Evolutionary conservation across 2,113 vertebrate genomes (phyloP).

Genomic region (Sapayoa aenigma): DNA sequence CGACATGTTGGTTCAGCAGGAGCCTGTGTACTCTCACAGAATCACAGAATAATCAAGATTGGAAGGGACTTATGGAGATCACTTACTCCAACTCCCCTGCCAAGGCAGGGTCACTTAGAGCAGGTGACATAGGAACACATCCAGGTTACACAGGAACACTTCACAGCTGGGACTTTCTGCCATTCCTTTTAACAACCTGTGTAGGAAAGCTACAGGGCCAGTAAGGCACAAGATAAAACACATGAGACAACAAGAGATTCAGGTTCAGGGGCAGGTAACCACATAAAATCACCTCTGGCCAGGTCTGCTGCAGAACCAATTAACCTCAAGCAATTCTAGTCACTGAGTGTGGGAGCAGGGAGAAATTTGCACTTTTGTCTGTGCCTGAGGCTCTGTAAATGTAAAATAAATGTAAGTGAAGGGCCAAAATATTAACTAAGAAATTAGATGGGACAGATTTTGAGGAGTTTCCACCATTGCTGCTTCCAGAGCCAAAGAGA

Average conservation of each 20-base stretch:
- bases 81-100: neutral
- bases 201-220: neutral
- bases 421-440: neutral
- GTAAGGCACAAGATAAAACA: neutral
- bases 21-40: neutral
- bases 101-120: neutral
- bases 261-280: neutral
- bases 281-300: neutral
- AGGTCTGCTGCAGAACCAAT: neutral
- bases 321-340: neutral
- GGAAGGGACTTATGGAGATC: neutral
- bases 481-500: neutral
- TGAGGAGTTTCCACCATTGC: neutral
- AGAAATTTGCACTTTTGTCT: neutral
- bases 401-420: neutral
- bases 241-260: neutral
- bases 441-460: neutral
- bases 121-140: neutral
- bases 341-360: neutral
- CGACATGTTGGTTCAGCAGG: neutral
- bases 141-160: neutral
- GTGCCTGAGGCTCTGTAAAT: neutral
- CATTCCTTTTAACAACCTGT: neutral
- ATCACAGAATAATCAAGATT: fast-evolving
- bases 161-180: neutral